Conservation (phyloP, 1,140 invertebrate species). For the Conopomorpha cramerella region DNA sequence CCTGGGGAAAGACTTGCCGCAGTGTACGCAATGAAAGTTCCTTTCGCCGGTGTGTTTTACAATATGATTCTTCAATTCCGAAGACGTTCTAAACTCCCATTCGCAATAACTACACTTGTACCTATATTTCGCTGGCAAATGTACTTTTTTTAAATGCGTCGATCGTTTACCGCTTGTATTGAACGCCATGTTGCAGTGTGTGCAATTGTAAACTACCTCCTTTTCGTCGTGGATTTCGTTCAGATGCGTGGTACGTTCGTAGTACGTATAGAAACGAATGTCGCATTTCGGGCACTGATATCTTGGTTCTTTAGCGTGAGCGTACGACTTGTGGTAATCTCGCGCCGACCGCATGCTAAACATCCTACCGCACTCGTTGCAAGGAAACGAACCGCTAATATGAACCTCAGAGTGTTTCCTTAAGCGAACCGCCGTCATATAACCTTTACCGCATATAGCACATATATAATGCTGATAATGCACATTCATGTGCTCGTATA, state of each 20-base stretch:
- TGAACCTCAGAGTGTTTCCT: conserved; percentile 46
- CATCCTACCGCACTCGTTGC: conserved; percentile 28
- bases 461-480: conserved; percentile 55
- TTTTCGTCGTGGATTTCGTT: conserved; percentile 38
- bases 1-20: conserved; percentile 42
- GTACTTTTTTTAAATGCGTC: conserved; percentile 23
- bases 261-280: conserved; percentile 35
- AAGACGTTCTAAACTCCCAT: conserved; percentile 36
- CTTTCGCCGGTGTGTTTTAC: conserved; percentile 7
- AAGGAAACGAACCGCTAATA: conserved; percentile 37
- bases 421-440: conserved; percentile 37
- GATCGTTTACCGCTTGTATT: conserved; percentile 42
- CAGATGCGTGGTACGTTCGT: conserved; percentile 40
- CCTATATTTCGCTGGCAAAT: conserved; percentile 28
- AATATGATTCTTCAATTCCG: conserved; percentile 40
- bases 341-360: conserved; percentile 36
- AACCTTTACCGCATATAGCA: conserved; percentile 52
- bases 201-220: conserved; percentile 31
- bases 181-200: conserved; percentile 34
- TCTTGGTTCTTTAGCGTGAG: conserved; percentile 31
- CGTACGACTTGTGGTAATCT: conserved; percentile 36
- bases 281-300: conserved; percentile 44
- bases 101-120: conserved; percentile 31
- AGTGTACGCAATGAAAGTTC: conserved; percentile 25
- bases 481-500: conserved; percentile 54